A percentile compares a stretch with the other conserved stretches of the same genome.
Evolutionary conservation across 2,797 vertebrate species (phyloP).

Genomic region (Gephyroberyx darwinii): DNA sequence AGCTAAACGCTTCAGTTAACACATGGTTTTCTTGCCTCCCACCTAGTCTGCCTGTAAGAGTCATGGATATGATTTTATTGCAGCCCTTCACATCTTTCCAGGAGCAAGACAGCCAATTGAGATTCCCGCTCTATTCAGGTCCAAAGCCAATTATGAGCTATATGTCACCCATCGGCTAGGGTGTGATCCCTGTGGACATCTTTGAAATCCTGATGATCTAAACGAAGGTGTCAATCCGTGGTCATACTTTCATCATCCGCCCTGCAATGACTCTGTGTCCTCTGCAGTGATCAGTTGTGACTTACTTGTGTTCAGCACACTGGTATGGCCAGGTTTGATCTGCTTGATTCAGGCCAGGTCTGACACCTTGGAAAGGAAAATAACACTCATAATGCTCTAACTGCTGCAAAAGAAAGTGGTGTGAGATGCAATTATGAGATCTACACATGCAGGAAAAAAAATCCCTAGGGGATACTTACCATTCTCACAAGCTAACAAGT

Average conservation of each 20-base stretch:
- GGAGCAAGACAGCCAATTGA: background rate
- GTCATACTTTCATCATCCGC: conserved; percentile 8
- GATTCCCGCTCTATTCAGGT: background rate
- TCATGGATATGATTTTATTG: background rate
- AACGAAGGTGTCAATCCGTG: background rate
- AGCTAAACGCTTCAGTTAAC: too few relatives aligned
- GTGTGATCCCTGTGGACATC: background rate
- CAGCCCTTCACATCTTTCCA: background rate
- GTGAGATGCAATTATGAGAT: background rate
- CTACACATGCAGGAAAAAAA: background rate
- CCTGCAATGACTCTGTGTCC: background rate
- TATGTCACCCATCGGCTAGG: background rate
- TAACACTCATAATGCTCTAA: background rate
- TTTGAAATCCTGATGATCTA: background rate
- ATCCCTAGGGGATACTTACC: background rate
- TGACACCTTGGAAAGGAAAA: background rate
- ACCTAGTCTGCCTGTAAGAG: background rate
- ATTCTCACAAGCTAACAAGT: conserved; percentile 1
- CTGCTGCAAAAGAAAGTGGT: background rate
- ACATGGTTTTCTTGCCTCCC: too few relatives aligned
- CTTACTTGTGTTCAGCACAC: background rate
- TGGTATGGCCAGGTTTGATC: background rate
- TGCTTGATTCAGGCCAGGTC: background rate
- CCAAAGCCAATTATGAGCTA: conserved; percentile 2
- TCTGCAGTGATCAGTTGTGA: background rate